Conservation (phyloP, 2,888 invertebrate species). For the Eumerus sabulonum region DNA sequence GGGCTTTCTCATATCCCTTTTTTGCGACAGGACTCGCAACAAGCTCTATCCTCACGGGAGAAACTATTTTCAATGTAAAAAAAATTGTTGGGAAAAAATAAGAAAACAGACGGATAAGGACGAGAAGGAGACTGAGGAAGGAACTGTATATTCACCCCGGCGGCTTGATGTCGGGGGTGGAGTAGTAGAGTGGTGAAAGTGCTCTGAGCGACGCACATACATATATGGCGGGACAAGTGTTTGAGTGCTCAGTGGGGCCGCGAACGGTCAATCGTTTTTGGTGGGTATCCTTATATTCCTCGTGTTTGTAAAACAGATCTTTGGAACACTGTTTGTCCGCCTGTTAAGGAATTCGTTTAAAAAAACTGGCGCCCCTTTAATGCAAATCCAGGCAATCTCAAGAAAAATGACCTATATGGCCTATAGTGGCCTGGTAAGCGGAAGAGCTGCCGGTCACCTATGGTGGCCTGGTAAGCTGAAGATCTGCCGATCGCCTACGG, state of each 20-base stretch:
- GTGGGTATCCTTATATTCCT: too few relatives aligned
- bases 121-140: neutral
- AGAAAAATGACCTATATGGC: too few relatives aligned
- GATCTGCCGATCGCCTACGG: too few relatives aligned
- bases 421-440: too few relatives aligned
- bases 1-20: slow-evolving; percentile 33
- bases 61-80: slow-evolving; percentile 60
- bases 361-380: too few relatives aligned
- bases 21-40: slow-evolving; percentile 23
- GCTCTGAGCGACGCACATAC: neutral
- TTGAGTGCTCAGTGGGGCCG: slow-evolving; percentile 46
- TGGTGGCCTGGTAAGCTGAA: too few relatives aligned
- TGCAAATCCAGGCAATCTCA: too few relatives aligned
- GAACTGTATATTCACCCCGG: slow-evolving; percentile 37
- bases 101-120: slow-evolving; percentile 32
- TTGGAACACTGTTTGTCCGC: too few relatives aligned
- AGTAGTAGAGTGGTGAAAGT: too few relatives aligned
- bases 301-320: too few relatives aligned
- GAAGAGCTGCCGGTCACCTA: too few relatives aligned
- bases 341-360: too few relatives aligned
- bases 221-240: slow-evolving; percentile 24
- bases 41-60: slow-evolving; percentile 42
- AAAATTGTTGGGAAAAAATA: slow-evolving; percentile 25
- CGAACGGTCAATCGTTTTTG: neutral
- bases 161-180: neutral